Evolutionary conservation across 2,113 vertebrate species (phyloP), one percentile per base, ranked within the genome.

Genomic region (Pampusana beccarii): DNA sequence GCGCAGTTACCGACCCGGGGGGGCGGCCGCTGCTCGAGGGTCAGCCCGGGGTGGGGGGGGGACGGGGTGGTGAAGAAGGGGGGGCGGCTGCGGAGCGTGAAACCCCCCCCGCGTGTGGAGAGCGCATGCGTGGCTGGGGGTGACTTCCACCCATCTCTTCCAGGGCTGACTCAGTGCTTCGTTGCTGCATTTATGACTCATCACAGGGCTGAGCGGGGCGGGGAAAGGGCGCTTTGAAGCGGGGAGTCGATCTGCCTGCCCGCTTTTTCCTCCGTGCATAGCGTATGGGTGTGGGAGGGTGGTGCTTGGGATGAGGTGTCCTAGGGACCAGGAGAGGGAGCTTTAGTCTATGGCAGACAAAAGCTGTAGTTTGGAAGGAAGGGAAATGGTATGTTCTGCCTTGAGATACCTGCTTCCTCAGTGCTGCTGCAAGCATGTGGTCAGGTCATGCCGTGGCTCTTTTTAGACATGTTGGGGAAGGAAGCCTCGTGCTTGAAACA

Each of bases 101-200:
- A 23, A n/a, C n/a, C 31, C 14, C 10, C 6, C 4, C 5, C 6
- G 29, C 3, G 5, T 29, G 10, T 13, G 48, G 8, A 33, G 12
- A 11, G 83, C 97, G 97, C 97, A 93, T 95, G 94, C 86, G 97
- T 85, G 60, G 44, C 72, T 36, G 38, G 69, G 11, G 74, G 54
- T 21, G 48, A 14, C 36, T 65, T 61, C 48, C 33, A 71, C 61
- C n/a, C 11, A 0, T 25, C 12, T 78, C 17, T 57, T 42, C 28
- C 4, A 10, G 81, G 86, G 96, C 97, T 97, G 97, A 97, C 72
- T 98, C 98, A 95, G 95, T 74, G 75, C 67, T 87, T 96, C 51
- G 67, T 78, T 92, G 97, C 97, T 97, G 98, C 98, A 97, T 97
- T 97, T 95, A 65, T 98, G 98, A 98, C 93, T 98, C 98, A 98